phyloP scores from a whole-genome alignment of 1,140 invertebrate genomes.

The Diorhabda elongata region DNA sequence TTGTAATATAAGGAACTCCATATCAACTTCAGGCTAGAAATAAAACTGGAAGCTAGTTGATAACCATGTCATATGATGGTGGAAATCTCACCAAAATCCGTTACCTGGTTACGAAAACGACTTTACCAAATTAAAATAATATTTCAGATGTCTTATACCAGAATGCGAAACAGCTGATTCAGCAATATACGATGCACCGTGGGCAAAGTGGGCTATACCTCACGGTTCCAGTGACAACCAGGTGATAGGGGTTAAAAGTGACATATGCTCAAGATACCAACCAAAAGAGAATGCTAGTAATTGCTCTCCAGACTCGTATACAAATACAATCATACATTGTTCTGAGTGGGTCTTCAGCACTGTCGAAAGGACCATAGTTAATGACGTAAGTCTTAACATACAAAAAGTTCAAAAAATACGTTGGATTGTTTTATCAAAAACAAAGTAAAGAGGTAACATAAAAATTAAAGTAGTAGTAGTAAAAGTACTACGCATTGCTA shows the following conservation, averaged over 20 bases:
- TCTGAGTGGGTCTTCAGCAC: constrained; percentile 51
- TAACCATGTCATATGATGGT: no score
- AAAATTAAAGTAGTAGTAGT: no score
- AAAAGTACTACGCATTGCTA: no score
- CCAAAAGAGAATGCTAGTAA: constrained; percentile 21
- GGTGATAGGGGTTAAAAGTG: constrained; percentile 30
- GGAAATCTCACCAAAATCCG: no score
- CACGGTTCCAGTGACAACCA: constrained; percentile 16
- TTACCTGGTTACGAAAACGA: no score
- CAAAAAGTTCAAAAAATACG: no score
- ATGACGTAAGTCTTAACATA: constrained; percentile 47
- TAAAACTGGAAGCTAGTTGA: no score
- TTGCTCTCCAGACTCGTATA: constrained; percentile 45
- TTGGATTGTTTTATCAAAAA: no score
- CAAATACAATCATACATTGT: constrained; percentile 42
- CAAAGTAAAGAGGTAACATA: no score
- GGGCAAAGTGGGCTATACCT: constrained; percentile 50
- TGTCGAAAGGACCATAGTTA: constrained; percentile 54
- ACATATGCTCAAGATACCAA: constrained; percentile 38
- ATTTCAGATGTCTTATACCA: constrained; percentile 48
- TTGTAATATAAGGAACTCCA: no score
- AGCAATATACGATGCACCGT: constrained; percentile 45
- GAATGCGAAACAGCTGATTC: constrained; percentile 48
- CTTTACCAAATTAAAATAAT: no score
- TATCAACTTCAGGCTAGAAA: no score